These are phyloP conservation scores for Melangyna quadrimaculata DNA, from an alignment of 2,888 invertebrate genomes.

Conservation along the genomic window DNA sequence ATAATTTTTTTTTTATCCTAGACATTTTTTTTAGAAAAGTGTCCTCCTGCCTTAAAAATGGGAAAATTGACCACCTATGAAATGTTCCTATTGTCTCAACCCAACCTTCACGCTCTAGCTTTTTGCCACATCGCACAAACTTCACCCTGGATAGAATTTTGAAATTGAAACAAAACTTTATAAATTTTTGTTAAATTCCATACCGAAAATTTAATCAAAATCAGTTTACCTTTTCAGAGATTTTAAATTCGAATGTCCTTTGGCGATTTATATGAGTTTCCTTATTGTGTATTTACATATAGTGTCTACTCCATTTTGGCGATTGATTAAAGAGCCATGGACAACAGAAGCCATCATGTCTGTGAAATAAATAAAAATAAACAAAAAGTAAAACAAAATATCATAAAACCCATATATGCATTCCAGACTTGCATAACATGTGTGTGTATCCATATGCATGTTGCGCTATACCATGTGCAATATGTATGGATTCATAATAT, in stretches of 20 bases:
- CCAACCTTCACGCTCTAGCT: no score
- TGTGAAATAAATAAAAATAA: background rate
- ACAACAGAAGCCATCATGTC: conserved; percentile 7
- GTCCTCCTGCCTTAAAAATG: no score
- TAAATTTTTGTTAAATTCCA: background rate
- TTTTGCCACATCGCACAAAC: no score
- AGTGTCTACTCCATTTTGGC: conserved; percentile 35
- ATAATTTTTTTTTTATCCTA: no score
- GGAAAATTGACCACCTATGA: no score
- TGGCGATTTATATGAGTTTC: conserved; percentile 3
- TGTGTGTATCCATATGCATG: no score
- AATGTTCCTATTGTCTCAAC: no score
- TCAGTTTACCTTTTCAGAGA: background rate
- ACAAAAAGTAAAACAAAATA: background rate
- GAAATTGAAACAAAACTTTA: background rate
- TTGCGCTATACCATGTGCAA: no score
- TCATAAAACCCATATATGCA: background rate
- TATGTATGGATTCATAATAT: conserved; percentile 31
- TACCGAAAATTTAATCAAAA: background rate
- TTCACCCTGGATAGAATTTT: no score
- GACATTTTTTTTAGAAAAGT: no score
- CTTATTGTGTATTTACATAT: conserved; percentile 27
- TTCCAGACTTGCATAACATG: no score
- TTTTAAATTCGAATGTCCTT: background rate
- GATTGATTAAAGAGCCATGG: background rate